Evolutionary conservation across 2,113 vertebrate species (phyloP), one percentile per base, ranked within the genome.

Genomic region (Cettia cetti): DNA sequence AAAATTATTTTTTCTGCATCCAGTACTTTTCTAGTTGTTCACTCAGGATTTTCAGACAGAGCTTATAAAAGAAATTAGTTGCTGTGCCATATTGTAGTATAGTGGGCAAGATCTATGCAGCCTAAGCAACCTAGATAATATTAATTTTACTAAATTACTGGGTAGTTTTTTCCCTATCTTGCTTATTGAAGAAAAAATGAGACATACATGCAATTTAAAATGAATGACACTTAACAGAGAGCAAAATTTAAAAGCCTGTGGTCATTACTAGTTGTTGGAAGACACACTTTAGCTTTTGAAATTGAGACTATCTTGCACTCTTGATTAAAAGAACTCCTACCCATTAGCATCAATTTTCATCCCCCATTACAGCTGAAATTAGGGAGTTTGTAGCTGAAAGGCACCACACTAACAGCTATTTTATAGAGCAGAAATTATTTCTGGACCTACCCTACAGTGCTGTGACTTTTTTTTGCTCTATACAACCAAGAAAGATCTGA

Each of bases 351-450:
- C 72, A 91, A 86, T 84, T 92, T 96, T 95, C 82, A 35, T 85
- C 86, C 78, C 82, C 54, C 22, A 12, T 35, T 90, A 31, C 40
- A 95, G 82, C 15, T 76, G 7, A 63, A 95, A 92, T 89, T 82
- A 95, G 16, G 85, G 80, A 83, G 64, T 77, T 87, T 91, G 69
- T 69, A 95, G 80, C 72, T 81, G 57, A 96, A 93, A 59, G 94
- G 96, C 80, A 83, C 78, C 92, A 97, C 70, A 89, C 90, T 82
- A 97, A 97, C 95, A 74, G 70, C 74, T 91, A 70, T 72, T 95
- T 90, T 77, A 74, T 45, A 60, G 27, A 93, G 50, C 56, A 82
- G 66, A 95, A 96, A 95, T 94, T 71, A 86, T 96, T 95, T 97
- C 94, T 95, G 95, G 74, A 70, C 27, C 63, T 66, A 64, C 44